Evolutionary conservation across 2,113 vertebrate species (phyloP), one percentile per base, ranked within the genome.

Genomic region (Sylvietta virens): DNA sequence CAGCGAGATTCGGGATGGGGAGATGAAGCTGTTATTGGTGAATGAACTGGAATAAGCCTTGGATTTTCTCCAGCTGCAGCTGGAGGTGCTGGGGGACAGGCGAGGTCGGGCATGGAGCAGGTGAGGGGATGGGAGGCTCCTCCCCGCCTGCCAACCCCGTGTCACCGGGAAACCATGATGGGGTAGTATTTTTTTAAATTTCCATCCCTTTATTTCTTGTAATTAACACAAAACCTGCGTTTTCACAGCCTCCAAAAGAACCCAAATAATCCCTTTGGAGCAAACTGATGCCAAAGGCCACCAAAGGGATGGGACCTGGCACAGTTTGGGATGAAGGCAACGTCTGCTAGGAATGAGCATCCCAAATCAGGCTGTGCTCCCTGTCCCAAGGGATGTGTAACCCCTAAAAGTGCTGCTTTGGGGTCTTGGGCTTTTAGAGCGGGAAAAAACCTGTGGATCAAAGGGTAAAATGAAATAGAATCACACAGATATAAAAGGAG

Each of bases 31-130:
- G 39, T 93, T 94, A 39, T 3, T 8, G 5, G 17, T 14, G 60
- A 92, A 69, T 47, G 42, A 39, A 79, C 54, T 39, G 76, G 81
- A 93, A 91, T 42, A 74, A 93, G 28, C 54, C 73, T 74, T 70
- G 97, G 78, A 92, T 95, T 94, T 81, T 72, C 83, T 77, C 82
- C 97, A 97, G 95, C 92, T 97, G 89, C 64, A 62, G 78, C 67
- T 64, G 86, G 86, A 81, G 82, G 73, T 66, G 74, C 92, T 9
- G 65, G 26, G 69, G 53, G 54, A 15, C 51, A 67, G 89, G 47
- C 40, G 82, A 73, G 86, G 31, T 35, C 35, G 0, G 0, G 77
- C 70, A 22, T 0, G 18, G 33, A 47, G 53, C 2, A 1, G 37
- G 51, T 1, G 16, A 81, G 80, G 35, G 0, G 4, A 31, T 16